Conservation (phyloP, 1,140 invertebrate genomes). For the Medauroidea extradentata region DNA sequence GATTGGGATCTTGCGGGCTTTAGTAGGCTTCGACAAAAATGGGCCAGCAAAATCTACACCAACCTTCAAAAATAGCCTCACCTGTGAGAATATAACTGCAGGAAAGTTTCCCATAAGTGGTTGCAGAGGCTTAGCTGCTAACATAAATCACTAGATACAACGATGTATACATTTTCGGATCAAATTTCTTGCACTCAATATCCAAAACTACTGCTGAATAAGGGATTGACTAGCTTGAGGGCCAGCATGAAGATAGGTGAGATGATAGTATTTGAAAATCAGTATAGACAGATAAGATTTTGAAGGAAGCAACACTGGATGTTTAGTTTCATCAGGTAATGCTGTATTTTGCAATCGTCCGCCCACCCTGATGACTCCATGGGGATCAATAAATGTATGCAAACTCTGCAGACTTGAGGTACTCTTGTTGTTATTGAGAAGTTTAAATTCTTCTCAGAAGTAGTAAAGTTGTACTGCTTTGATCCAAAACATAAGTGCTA, state of each 20-base stretch:
- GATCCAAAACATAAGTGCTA: too few species aligned
- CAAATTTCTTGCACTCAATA: slow-evolving; percentile 23
- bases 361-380: slow-evolving; percentile 40
- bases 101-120: slow-evolving; percentile 35
- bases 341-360: slow-evolving; percentile 35
- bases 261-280: slow-evolving; percentile 14
- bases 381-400: slow-evolving; percentile 34
- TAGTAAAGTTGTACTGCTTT: too few species aligned
- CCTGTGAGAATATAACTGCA: slow-evolving; percentile 20
- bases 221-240: slow-evolving; percentile 12
- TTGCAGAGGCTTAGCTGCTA: slow-evolving; percentile 7
- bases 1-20: slow-evolving; percentile 16
- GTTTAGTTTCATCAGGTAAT: slow-evolving; percentile 32
- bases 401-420: neutral
- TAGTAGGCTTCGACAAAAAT: slow-evolving; percentile 30
- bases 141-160: slow-evolving; percentile 29
- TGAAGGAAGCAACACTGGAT: slow-evolving; percentile 39
- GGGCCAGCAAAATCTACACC: slow-evolving; percentile 38
- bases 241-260: slow-evolving; percentile 9
- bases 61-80: slow-evolving; percentile 23
- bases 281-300: slow-evolving; percentile 26
- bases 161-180: slow-evolving; percentile 24
- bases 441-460: too few species aligned
- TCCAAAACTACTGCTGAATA: slow-evolving; percentile 28
- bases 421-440: too few species aligned